Base-by-base conservation (phyloP, 2,113 vertebrate species). In the Triplophysa dalaica region DNA sequence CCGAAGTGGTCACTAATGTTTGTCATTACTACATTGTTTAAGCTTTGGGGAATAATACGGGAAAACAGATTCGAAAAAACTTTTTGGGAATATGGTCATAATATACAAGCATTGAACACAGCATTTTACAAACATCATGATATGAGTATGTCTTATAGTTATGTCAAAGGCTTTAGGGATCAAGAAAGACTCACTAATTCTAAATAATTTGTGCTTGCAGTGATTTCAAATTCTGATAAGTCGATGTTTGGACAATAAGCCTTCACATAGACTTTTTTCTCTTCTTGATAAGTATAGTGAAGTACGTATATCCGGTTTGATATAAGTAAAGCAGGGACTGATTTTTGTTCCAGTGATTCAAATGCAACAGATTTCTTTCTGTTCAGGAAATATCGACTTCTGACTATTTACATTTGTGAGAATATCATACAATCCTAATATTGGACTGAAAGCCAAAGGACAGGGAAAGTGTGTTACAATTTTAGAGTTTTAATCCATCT, bases 251-350 rank as follows among this genome's bases (percentile, higher is more conserved):
- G 70, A 64, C 65, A 48, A 21, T 24, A 10, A 24, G 2, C 50
- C 12, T 17, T 12, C 6, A 22, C 22, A 33, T 54, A 43, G 12
- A 54, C 22, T 10, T 8, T 43, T 11, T 50, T 74, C 48, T 75
- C 78, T 12, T 60, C 60, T 68, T 62, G 41, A 8, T 63, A 50
- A 50, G 33, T 6, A 9, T 48, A 50, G 6, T 50, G 17, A 64
- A 56, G 77, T 17, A 45, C 45, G 22, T 43, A 16, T 29, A 41
- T 82, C 75, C 69, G 22, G 50, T 41, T 73, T 75, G 26, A 26
- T 29, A 1, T 19, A 14, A 54, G 9, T 16, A 69, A 56, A 38
- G 24, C 17, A 70, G 52, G 1, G 6, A 60, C 14, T 2, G 13
- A 48, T 17, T 16, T 48, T 22, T 26, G 48, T 50, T 24, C 43